Evolutionary conservation across 2,113 vertebrate species (phyloP), one percentile per base, ranked within the genome.

Genomic region (Nematolebias whitei): DNA sequence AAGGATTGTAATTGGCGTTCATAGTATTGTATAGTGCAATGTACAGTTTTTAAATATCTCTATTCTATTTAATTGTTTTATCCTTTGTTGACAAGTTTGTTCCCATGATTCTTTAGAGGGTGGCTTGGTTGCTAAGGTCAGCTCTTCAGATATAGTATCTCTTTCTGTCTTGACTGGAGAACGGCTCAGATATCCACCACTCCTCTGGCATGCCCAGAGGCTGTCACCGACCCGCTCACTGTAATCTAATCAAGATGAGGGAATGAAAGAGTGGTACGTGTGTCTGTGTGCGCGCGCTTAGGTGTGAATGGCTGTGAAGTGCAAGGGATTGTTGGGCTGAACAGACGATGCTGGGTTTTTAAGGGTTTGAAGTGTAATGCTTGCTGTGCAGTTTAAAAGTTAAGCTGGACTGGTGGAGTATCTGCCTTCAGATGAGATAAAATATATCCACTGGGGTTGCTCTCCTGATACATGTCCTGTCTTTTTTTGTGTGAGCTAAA

Each of bases 211-310:
- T 84, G 89, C 80, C 87, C 85, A 80, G 79, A 84, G 88, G 90
- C 91, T 91, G 91, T 92, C 91, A 90, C 86, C 91, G 88, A 81
- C 64, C 70, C 74, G 82, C 84, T 90, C 83, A 83, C 80, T 91
- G 90, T 92, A 90, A 94, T 91, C 91, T 90, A 88, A 91, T 93
- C 85, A 87, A 91, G 89, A 87, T 78, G 83, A 67, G 69, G 5
- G 86, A 59, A 65, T 71, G 76, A 85, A 72, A 80, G 63, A 76
- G 58, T 44, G 62, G 48, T 78, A 52, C 58, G 76, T 75, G 59
- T 80, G 67, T 79, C 53, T 61, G 73, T 80, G 67, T 78, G 58
- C 63, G 73, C 11, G 76, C 74, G 58, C 78, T 38, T 49, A 59
- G 50, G 49, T 73, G 43, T 69, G 64, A 57, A 55, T 70, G 63